Conservation (phyloP, 2,888 invertebrate species). For the Catocala fraxini region DNA sequence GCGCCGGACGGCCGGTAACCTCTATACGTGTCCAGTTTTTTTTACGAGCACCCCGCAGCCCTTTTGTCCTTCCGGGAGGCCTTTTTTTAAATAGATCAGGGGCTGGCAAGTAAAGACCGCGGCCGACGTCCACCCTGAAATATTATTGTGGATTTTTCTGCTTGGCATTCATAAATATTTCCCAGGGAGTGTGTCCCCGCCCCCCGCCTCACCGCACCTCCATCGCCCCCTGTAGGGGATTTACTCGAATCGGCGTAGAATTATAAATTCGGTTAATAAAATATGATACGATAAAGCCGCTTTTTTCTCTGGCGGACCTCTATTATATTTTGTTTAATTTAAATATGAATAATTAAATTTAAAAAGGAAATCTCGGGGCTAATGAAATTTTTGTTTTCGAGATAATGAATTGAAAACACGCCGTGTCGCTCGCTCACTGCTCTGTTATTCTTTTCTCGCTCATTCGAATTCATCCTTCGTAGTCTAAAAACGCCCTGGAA, state of each 20-base stretch:
- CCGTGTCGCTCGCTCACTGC: slow-evolving; percentile 68
- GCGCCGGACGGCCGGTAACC: slow-evolving; percentile 77
- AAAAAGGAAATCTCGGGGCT: slow-evolving; percentile 86
- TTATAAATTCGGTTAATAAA: slow-evolving; percentile 88
- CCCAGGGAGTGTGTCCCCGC: slow-evolving; percentile 63
- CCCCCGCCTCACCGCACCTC: slow-evolving; percentile 34
- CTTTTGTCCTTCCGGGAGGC: slow-evolving; percentile 86
- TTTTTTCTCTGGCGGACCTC: slow-evolving; percentile 78
- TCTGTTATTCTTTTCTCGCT: slow-evolving; percentile 84
- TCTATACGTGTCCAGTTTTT: slow-evolving; percentile 85
- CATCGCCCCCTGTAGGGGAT: slow-evolving; percentile 64
- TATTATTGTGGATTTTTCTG: slow-evolving; percentile 88
- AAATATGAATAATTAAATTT: slow-evolving; percentile 88
- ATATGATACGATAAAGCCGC: slow-evolving; percentile 87
- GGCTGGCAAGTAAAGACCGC: slow-evolving; percentile 83
- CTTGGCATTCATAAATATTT: slow-evolving; percentile 87
- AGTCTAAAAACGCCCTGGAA: slow-evolving; percentile 67
- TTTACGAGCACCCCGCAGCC: slow-evolving; percentile 79
- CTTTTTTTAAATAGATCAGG: slow-evolving; percentile 87
- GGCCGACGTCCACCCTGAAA: slow-evolving; percentile 83
- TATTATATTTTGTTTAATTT: slow-evolving; percentile 88
- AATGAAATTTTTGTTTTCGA: slow-evolving; percentile 87
- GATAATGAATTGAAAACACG: slow-evolving; percentile 88
- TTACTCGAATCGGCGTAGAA: slow-evolving; percentile 84
- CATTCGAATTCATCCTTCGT: slow-evolving; percentile 83